Evolutionary conservation across 2,113 vertebrate species (phyloP).

Genomic region (Leucoraja erinaceus): DNA sequence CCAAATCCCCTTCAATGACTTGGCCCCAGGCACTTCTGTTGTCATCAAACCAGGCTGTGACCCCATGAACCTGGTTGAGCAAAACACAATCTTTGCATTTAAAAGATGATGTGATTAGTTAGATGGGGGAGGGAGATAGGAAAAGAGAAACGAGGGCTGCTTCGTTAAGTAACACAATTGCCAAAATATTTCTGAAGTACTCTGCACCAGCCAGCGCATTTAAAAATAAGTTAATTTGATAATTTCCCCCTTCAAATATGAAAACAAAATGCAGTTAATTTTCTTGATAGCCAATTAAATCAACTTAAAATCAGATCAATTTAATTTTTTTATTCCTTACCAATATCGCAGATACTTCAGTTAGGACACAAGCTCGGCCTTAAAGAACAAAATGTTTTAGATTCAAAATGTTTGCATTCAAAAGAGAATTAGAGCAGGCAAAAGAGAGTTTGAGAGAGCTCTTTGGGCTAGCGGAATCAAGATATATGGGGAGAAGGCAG

Average conservation of each 20-base stretch:
- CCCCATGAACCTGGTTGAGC: slow-evolving; percentile 59
- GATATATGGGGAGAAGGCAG: no score
- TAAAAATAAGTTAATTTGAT: not conserved
- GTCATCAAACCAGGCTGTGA: slow-evolving; percentile 59
- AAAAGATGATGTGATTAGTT: slow-evolving; percentile 53
- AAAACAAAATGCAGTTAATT: slow-evolving; percentile 43
- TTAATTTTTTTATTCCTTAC: not conserved
- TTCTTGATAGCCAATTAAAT: not conserved
- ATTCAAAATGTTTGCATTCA: no score
- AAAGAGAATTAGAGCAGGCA: no score
- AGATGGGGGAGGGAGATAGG: slow-evolving; percentile 43
- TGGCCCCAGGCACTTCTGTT: slow-evolving; percentile 63
- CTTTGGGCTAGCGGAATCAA: no score
- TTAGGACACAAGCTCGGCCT: not conserved
- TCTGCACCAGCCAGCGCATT: slow-evolving; percentile 46
- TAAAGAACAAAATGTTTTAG: no score
- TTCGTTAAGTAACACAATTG: slow-evolving; percentile 50
- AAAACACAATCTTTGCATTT: slow-evolving; percentile 55
- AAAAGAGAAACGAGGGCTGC: slow-evolving; percentile 49
- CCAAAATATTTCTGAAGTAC: slow-evolving; percentile 45
- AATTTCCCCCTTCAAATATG: not conserved
- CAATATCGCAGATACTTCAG: no score
- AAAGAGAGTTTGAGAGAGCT: no score
- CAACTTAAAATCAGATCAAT: slow-evolving; percentile 35
- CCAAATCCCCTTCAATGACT: slow-evolving; percentile 59